phyloP scores from a whole-genome alignment of 2,797 vertebrate genomes.

The Steatocranus sp. region DNA sequence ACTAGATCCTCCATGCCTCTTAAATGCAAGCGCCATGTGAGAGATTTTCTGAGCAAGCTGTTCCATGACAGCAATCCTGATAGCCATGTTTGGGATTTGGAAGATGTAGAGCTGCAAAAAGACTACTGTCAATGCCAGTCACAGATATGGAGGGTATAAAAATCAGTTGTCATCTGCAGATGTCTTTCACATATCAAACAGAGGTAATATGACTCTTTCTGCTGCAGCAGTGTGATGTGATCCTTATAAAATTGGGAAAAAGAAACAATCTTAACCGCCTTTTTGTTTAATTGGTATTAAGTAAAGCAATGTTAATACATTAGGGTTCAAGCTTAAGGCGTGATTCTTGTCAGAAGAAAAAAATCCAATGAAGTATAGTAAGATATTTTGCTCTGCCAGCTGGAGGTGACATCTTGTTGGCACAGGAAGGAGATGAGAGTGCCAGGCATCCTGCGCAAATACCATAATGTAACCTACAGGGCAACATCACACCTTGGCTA shows the following conservation, averaged over 20 bases:
- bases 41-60: background rate
- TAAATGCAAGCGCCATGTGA: background rate
- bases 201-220: background rate
- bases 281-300: background rate
- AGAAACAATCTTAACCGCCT: background rate
- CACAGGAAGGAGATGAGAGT: conserved; percentile 11
- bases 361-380: background rate
- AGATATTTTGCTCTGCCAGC: background rate
- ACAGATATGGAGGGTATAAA: background rate
- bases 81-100: background rate
- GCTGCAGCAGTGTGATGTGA: background rate
- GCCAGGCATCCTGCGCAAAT: background rate
- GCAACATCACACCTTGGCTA: background rate
- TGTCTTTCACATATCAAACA: background rate
- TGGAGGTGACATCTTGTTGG: conserved; percentile 31
- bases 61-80: background rate
- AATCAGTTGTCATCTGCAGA: background rate
- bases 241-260: background rate
- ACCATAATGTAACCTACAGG: conserved; percentile 11
- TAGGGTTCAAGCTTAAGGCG: background rate
- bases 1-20: background rate
- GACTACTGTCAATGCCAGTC: background rate
- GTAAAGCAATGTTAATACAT: background rate
- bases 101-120: background rate
- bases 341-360: background rate